Evolutionary conservation across 2,888 invertebrate species (phyloP), one percentile per base, ranked within the genome.

Genomic region (Chalcis sispes): DNA sequence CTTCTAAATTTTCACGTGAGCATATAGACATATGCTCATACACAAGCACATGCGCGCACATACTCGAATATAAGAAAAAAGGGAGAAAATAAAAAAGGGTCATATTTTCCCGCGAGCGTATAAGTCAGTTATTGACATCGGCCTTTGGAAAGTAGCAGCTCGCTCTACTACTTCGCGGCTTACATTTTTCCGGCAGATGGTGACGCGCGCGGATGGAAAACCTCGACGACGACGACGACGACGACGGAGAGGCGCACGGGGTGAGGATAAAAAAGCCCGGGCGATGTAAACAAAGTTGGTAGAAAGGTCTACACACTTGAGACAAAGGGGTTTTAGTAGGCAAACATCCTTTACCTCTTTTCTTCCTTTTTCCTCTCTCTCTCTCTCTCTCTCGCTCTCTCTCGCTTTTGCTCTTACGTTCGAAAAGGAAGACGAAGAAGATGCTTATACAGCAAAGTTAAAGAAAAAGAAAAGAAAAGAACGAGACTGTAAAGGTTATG

Each of bases 241-340:
- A 18, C 64, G 62, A 48, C 48, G 1, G n/a, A 32, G 5, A 36
- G 40, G 10, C 5, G n/a, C 15, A 29, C 1, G 18, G 15, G 48
- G 10, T 5, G 27, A 13, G 1, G 20, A 46, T 29, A 13, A 52
- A 42, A 59, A 59, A 59, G 61, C 29, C 46, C 27, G 5, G 32
- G 46, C 66, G 75, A 72, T 75, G 77, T 72, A 80, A 79, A 79
- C 80, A 79, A 79, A 79, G 77, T 70, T 36, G 69, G 67, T 62
- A 75, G 69, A 56, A 75, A 77, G 79, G 79, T 80, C 81, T 76
- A 79, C 79, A 79, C 77, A 80, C 80, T 80, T 77, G 78, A 80
- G 79, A 80, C 80, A 80, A 80, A 80, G 79, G 77, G 72, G 77
- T 80, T 80, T 58, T 72, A 67, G 76, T 69, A 75, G 77, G 77